Evolutionary conservation across 2,797 vertebrate species (phyloP).

Genomic region (Chromobotia macracanthus): DNA sequence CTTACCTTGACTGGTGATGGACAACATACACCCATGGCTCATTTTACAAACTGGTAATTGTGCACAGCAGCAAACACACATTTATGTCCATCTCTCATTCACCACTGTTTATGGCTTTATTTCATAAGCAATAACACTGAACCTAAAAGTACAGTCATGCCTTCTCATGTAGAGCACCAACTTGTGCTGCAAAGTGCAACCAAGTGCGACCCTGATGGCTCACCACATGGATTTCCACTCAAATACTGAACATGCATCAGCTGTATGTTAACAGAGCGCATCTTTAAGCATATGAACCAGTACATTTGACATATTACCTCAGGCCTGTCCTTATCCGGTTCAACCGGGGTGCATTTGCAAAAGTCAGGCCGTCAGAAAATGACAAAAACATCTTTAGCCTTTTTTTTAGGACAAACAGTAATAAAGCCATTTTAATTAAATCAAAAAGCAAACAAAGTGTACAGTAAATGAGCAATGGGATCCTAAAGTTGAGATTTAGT

Average conservation of each 20-base stretch:
- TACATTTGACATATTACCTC: constrained; percentile 6
- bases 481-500: not conserved
- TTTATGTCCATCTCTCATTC: too few relatives aligned
- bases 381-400: not conserved
- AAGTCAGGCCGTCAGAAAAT: constrained; percentile 9
- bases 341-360: constrained; percentile 13
- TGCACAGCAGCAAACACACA: too few relatives aligned
- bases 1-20: too few relatives aligned
- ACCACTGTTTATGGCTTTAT: too few relatives aligned
- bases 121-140: too few relatives aligned
- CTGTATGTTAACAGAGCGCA: not conserved
- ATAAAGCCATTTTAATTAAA: constrained; percentile 9
- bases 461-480: constrained; percentile 3
- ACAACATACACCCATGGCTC: too few relatives aligned
- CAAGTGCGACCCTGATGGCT: not conserved
- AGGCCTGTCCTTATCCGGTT: not conserved
- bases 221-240: constrained; percentile 24
- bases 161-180: not conserved
- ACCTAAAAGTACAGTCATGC: not conserved
- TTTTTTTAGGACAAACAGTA: not conserved
- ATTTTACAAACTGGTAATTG: too few relatives aligned
- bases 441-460: not conserved
- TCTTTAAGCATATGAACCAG: constrained; percentile 41
- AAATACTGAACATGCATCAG: not conserved
- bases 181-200: not conserved